Percentiles rank a stretch among this genome's conserved stretches.
These are phyloP conservation scores for Uromys caudimaculatus DNA, from an alignment of 2,797 vertebrate species.

Conservation along the genomic window DNA sequence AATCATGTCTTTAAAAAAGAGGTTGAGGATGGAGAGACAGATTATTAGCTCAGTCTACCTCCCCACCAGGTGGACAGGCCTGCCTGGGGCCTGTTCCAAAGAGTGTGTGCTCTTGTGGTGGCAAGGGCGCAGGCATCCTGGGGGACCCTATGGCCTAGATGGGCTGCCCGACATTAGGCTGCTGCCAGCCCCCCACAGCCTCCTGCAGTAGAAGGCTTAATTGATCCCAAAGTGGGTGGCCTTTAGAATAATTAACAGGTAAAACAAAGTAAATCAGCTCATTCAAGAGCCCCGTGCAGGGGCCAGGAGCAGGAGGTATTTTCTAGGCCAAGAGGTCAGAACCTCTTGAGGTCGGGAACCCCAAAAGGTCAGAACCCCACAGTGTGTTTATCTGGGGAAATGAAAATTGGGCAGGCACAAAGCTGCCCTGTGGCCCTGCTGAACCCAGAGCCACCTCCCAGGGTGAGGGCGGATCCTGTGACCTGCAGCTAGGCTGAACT, in stretches of 20 bases:
- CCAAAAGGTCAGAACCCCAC: neutral
- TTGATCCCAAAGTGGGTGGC: conserved; percentile 65
- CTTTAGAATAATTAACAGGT: conserved; percentile 73
- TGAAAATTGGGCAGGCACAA: conserved; percentile 75
- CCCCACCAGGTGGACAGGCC: neutral
- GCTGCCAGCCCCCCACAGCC: neutral
- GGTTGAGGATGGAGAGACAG: neutral
- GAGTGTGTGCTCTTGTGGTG: neutral
- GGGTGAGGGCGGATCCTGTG: neutral
- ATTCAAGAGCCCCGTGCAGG: conserved; percentile 23
- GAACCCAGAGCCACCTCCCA: neutral
- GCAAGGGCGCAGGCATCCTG: no score
- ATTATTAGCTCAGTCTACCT: neutral
- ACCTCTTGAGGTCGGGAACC: neutral
- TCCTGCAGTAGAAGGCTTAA: conserved; percentile 44
- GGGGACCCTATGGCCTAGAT: neutral
- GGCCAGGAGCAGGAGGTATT: conserved; percentile 35
- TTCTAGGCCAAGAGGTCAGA: conserved; percentile 66
- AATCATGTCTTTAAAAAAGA: neutral
- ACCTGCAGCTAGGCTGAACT: neutral
- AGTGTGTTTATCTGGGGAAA: conserved; percentile 68
- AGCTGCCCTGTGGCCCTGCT: conserved; percentile 28
- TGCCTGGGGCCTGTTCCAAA: neutral
- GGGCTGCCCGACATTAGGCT: conserved; percentile 40
- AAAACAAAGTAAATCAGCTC: conserved; percentile 76